These are phyloP conservation scores for Alexandromys fortis DNA, from an alignment of 2,113 vertebrate species.

Conservation along the genomic window DNA sequence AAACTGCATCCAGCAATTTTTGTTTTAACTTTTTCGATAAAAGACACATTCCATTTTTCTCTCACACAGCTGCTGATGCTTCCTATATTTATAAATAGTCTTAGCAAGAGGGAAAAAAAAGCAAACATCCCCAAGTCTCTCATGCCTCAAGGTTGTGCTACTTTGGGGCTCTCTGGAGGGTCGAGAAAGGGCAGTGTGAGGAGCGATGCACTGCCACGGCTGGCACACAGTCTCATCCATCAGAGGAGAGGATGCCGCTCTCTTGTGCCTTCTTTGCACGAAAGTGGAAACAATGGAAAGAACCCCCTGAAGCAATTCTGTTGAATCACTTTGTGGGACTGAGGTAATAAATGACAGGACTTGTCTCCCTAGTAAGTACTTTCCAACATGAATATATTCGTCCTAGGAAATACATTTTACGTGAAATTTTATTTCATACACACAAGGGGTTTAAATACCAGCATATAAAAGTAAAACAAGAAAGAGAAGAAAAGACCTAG, in stretches of 20 bases:
- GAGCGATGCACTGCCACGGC: constrained; percentile 69
- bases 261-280: constrained; percentile 69
- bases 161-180: constrained; percentile 55
- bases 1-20: constrained; percentile 4
- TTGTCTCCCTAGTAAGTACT: constrained; percentile 64
- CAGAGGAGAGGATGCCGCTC: constrained; percentile 68
- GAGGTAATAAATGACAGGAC: constrained; percentile 52
- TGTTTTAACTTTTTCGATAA: constrained; percentile 32
- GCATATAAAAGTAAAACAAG: constrained; percentile 18
- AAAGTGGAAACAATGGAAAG: constrained; percentile 69
- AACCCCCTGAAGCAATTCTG: constrained; percentile 68
- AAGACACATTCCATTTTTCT: background rate
- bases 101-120: constrained; percentile 1
- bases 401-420: constrained; percentile 64
- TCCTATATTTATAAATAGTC: constrained; percentile 28
- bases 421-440: constrained; percentile 68
- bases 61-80: background rate
- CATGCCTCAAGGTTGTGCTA: constrained; percentile 54
- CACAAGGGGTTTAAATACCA: constrained; percentile 47
- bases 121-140: background rate
- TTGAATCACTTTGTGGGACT: constrained; percentile 56
- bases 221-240: constrained; percentile 75
- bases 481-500: background rate
- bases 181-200: constrained; percentile 61
- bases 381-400: constrained; percentile 64